Percentiles rank a stretch among this genome's conserved stretches.
Conservation (phyloP, 2,888 invertebrate species). For the Sesia apiformis region DNA sequence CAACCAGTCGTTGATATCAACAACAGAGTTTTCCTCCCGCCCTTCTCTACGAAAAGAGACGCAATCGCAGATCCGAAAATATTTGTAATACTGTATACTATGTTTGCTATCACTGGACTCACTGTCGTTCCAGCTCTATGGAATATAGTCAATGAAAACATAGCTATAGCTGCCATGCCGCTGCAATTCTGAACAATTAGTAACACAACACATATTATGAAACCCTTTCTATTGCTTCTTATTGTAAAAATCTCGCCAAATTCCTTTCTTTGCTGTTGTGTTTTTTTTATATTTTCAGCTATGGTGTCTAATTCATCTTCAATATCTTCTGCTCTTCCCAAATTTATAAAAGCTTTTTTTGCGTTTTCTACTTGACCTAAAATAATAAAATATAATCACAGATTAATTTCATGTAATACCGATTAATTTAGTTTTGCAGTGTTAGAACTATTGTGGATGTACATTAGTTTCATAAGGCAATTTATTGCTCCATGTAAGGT, state of each 20-base stretch:
- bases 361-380: too few species aligned
- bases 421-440: too few species aligned
- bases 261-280: too few species aligned
- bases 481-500: too few species aligned
- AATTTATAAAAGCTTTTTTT: too few species aligned
- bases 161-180: constrained; percentile 29
- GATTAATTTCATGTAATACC: too few species aligned
- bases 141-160: constrained; percentile 31
- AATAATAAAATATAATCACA: too few species aligned
- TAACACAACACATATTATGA: constrained; percentile 28
- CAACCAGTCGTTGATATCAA: constrained; percentile 29
- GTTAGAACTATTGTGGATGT: too few species aligned
- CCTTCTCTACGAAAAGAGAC: constrained; percentile 26
- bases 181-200: constrained; percentile 28
- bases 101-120: constrained; percentile 30
- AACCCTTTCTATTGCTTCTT: constrained; percentile 26
- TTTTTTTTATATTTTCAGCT: too few species aligned
- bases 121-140: constrained; percentile 29
- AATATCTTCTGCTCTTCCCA: too few species aligned
- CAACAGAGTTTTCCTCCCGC: constrained; percentile 26
- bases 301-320: too few species aligned
- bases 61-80: constrained; percentile 25
- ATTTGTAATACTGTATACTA: constrained; percentile 26
- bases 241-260: constrained; percentile 23
- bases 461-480: too few species aligned